Percentiles rank a stretch among this genome's conserved stretches.
Evolutionary conservation across 1,140 invertebrate species (phyloP).

Genomic region (Armadillidium nasatum): DNA sequence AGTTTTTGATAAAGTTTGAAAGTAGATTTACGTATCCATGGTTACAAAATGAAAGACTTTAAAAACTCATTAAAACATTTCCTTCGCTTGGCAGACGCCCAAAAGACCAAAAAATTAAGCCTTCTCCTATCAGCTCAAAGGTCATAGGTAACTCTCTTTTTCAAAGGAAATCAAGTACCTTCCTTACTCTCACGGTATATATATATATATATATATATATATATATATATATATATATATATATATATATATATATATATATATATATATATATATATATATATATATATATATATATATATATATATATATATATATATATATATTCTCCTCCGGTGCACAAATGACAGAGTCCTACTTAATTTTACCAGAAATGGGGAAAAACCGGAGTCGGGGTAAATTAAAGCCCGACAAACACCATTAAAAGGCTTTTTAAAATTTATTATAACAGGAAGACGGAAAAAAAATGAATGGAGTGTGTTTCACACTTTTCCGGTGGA

Average conservation of each 20-base stretch:
- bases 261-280: not conserved
- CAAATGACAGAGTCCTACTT: too few species aligned
- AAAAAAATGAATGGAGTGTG: too few species aligned
- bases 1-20: too few species aligned
- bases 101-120: not conserved
- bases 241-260: not conserved
- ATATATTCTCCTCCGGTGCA: too few species aligned
- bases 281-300: not conserved
- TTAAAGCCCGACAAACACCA: too few species aligned
- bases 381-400: too few species aligned
- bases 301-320: too few species aligned
- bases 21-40: not conserved
- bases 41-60: not conserved
- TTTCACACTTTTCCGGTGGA: too few species aligned
- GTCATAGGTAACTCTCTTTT: not conserved
- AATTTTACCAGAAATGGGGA: too few species aligned
- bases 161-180: not conserved
- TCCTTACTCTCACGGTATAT: not conserved
- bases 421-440: too few species aligned
- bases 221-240: not conserved
- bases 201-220: constrained; percentile 13
- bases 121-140: not conserved
- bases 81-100: not conserved
- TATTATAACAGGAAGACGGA: too few species aligned
- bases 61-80: not conserved